Conservation (phyloP, 2,888 invertebrate species). For the Eumacrocentrus americanus region DNA sequence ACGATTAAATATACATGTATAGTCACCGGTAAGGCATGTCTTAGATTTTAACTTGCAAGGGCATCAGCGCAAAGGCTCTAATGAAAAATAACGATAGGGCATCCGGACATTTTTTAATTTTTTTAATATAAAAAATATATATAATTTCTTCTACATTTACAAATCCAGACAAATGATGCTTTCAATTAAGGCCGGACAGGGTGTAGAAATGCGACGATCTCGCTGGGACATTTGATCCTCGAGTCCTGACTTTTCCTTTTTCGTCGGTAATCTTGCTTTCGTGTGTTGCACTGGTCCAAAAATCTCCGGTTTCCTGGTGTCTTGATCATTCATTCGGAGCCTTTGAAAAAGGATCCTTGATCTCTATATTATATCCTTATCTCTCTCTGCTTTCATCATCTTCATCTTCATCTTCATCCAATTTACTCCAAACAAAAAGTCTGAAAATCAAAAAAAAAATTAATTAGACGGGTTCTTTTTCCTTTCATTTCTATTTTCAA, state of each 20-base stretch:
- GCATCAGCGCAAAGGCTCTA: no score
- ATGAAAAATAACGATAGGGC: no score
- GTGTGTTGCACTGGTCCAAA: slow-evolving; percentile 10
- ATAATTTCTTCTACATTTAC: neutral
- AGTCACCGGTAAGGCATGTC: no score
- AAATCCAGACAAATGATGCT: slow-evolving; percentile 42
- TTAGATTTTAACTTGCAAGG: no score
- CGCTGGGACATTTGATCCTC: slow-evolving; percentile 29
- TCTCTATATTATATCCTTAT: slow-evolving; percentile 13
- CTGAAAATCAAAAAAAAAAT: neutral
- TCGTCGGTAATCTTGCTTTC: slow-evolving; percentile 17
- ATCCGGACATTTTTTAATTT: no score
- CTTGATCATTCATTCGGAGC: slow-evolving; percentile 27
- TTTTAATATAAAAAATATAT: no score
- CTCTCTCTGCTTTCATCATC: neutral
- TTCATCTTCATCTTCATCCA: neutral
- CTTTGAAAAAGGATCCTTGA: slow-evolving; percentile 31
- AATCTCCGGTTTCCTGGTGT: slow-evolving; percentile 36
- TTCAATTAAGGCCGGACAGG: slow-evolving; percentile 42
- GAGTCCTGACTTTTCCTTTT: neutral
- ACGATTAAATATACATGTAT: no score
- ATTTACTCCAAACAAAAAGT: no score
- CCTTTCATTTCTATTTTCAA: neutral
- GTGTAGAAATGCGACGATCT: slow-evolving; percentile 39
- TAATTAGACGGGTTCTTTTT: neutral